A percentile compares a stretch with the other conserved stretches of the same genome.
phyloP scores from a whole-genome alignment of 2,797 vertebrate genomes.

The Amblyraja radiata region DNA sequence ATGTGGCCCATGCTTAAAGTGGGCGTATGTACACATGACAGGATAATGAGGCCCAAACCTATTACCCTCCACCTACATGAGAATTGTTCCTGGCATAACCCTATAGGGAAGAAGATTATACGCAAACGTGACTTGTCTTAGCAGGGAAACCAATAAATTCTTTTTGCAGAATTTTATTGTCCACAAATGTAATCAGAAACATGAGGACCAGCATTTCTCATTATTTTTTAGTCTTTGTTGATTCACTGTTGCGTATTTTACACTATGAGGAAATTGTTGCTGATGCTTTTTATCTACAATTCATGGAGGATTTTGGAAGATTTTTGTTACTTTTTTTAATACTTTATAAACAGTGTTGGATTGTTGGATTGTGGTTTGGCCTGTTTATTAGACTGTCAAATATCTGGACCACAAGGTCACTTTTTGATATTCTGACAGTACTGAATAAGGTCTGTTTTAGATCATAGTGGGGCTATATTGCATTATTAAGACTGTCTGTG shows the following conservation, averaged over 20 bases:
- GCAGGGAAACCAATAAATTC: not conserved
- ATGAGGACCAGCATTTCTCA: not conserved
- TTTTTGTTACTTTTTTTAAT: too few relatives aligned
- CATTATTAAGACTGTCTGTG: too few relatives aligned
- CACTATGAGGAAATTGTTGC: not conserved
- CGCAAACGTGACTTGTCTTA: not conserved
- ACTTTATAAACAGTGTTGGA: not conserved
- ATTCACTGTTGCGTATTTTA: not conserved
- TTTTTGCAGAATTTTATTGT: not conserved
- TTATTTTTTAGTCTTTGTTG: not conserved
- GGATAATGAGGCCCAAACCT: not conserved
- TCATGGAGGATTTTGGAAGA: not conserved
- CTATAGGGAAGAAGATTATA: not conserved
- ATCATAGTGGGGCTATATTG: not conserved
- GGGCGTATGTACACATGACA: not conserved
- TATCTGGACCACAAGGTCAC: not conserved
- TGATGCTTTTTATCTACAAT: not conserved
- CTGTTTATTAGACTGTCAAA: not conserved
- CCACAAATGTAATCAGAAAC: not conserved
- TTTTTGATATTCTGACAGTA: not conserved
- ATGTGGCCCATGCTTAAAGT: not conserved
- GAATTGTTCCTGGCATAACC: not conserved
- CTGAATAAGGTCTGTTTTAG: not conserved
- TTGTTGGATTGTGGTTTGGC: not conserved
- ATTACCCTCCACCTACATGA: not conserved